Conservation (phyloP, 2,888 invertebrate genomes). For the Trissoscelio sp. region DNA sequence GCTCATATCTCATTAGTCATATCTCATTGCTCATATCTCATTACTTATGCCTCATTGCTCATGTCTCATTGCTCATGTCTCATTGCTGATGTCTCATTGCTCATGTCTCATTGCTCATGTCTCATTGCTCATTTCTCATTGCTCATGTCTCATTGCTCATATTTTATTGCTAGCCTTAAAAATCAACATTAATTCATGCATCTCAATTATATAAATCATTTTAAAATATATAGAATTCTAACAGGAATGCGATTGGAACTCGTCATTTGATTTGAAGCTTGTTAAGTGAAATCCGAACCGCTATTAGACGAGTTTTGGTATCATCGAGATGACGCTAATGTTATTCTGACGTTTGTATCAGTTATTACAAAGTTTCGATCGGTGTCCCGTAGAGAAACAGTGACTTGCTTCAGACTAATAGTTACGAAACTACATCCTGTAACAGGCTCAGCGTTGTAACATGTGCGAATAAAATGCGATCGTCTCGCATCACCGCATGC, state of each 20-base stretch:
- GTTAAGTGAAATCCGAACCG: conserved; percentile 48
- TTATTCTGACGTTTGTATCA: conserved; percentile 57
- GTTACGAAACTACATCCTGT: conserved; percentile 69
- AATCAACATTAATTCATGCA: conserved; percentile 53
- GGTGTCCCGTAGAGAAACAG: conserved; percentile 51
- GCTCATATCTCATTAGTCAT: no score
- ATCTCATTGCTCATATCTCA: no score
- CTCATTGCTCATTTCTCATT: no score
- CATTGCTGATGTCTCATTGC: no score
- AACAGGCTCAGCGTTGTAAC: conserved; percentile 61
- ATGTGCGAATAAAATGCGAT: conserved; percentile 63
- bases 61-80: no score
- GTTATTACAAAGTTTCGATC: conserved; percentile 52
- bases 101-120: no score
- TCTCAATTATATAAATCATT: conserved; percentile 45
- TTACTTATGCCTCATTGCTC: no score
- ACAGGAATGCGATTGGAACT: conserved; percentile 22
- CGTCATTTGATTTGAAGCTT: conserved; percentile 1
- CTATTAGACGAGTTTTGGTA: conserved; percentile 34
- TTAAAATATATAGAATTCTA: conserved; percentile 4
- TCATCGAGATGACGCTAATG: conserved; percentile 43
- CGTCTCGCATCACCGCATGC: conserved; percentile 66
- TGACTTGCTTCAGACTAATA: conserved; percentile 60
- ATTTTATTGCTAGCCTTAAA: no score
- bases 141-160: no score